Evolutionary conservation across 35 echinoderm and acorn worm genomes (phyloP).

Genomic region (Hemicentrotus pulcherrimus): DNA sequence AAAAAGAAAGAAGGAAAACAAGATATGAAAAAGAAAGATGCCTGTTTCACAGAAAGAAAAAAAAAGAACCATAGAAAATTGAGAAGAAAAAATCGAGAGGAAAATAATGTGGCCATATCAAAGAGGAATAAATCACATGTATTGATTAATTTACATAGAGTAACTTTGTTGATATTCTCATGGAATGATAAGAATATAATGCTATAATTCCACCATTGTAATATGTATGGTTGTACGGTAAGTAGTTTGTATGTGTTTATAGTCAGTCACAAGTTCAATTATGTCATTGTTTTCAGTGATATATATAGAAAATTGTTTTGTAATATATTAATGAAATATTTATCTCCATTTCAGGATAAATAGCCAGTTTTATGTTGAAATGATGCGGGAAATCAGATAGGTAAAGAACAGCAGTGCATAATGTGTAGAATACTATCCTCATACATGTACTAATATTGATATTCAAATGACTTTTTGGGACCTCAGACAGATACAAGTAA

Average conservation of each 20-base stretch:
- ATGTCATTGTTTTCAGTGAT: background rate
- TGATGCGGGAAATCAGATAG: background rate
- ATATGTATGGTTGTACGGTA: background rate
- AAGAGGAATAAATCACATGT: background rate
- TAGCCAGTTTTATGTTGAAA: background rate
- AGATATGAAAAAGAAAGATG: too few species aligned
- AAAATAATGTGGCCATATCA: background rate
- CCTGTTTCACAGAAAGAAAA: too few species aligned
- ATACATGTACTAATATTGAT: too few species aligned
- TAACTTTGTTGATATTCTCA: background rate
- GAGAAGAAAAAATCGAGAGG: background rate
- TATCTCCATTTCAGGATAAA: background rate
- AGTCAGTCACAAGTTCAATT: background rate
- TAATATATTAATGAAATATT: background rate
- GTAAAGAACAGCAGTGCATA: background rate
- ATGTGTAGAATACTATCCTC: too few species aligned
- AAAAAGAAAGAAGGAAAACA: too few species aligned
- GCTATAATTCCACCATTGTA: background rate
- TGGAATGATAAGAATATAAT: background rate
- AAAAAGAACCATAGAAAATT: background rate
- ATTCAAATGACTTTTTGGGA: too few species aligned
- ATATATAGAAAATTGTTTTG: background rate
- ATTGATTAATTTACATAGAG: background rate
- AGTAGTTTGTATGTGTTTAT: background rate
- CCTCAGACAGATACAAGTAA: too few species aligned